Conservation (phyloP, 2,113 vertebrate species). For the Rhinolophus ferrumequinum region DNA sequence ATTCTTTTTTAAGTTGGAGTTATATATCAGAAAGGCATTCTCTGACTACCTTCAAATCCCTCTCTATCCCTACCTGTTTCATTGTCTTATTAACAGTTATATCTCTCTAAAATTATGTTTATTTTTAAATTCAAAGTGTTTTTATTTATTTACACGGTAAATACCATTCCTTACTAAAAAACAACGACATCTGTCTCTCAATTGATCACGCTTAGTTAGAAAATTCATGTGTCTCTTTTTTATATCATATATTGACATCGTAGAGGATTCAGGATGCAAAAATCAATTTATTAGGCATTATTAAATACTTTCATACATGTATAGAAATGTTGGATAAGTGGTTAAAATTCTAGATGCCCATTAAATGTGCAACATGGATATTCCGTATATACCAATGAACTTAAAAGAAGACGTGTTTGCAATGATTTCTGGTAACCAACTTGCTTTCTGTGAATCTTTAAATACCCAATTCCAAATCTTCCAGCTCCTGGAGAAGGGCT, state of each 20-base stretch:
- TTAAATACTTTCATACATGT: neutral
- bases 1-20: neutral
- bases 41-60: neutral
- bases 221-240: constrained; percentile 4
- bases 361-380: neutral
- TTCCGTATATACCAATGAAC: neutral
- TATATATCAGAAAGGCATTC: neutral
- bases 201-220: constrained; percentile 15
- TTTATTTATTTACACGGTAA: constrained; percentile 76
- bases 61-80: neutral
- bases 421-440: neutral
- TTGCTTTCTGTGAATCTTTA: constrained; percentile 75
- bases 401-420: neutral
- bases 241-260: constrained; percentile 48
- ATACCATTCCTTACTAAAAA: constrained; percentile 33
- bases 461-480: constrained; percentile 90
- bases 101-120: neutral
- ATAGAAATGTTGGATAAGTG: constrained; percentile 2
- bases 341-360: constrained; percentile 34
- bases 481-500: constrained; percentile 92
- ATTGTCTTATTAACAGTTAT: neutral
- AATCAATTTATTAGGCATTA: neutral
- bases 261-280: neutral
- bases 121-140: constrained; percentile 58
- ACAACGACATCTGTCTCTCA: neutral